A percentile compares a stretch with the other conserved stretches of the same genome.
phyloP scores from a whole-genome alignment of 2,797 vertebrate species.

The Numenius phaeopus region DNA sequence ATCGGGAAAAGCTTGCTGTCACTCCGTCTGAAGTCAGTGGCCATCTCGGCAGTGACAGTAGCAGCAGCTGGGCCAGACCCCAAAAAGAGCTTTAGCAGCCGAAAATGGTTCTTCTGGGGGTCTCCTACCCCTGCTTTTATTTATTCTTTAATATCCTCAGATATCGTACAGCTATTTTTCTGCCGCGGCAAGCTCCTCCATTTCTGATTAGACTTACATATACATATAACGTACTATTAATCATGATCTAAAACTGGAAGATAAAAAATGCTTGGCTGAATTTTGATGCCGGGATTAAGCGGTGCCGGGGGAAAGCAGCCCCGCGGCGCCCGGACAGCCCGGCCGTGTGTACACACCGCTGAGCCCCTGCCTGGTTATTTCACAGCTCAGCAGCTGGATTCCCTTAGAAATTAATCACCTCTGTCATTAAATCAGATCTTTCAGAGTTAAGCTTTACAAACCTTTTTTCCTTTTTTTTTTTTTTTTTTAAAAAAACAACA shows the following conservation, averaged over 20 bases:
- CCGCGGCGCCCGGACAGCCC: not conserved
- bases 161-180: not conserved
- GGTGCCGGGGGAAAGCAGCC: not conserved
- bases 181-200: not conserved
- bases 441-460: constrained; percentile 64
- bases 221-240: not conserved
- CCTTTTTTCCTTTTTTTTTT: not conserved
- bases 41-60: not conserved
- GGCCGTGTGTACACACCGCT: not conserved
- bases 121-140: not conserved
- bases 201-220: constrained; percentile 4
- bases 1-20: not conserved
- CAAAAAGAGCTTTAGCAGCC: accelerated
- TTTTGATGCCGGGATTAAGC: constrained; percentile 30
- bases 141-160: not conserved
- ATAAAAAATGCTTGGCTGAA: constrained; percentile 15
- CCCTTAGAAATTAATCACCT: constrained; percentile 74
- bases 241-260: not conserved
- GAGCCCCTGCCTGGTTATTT: constrained; percentile 24
- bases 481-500: not conserved
- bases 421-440: constrained; percentile 68
- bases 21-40: not conserved
- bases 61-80: not conserved
- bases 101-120: not conserved
- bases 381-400: constrained; percentile 60